A percentile compares a stretch with the other conserved stretches of the same genome.
phyloP scores from a whole-genome alignment of 1,140 invertebrate genomes.

The Rhysida immarginata region DNA sequence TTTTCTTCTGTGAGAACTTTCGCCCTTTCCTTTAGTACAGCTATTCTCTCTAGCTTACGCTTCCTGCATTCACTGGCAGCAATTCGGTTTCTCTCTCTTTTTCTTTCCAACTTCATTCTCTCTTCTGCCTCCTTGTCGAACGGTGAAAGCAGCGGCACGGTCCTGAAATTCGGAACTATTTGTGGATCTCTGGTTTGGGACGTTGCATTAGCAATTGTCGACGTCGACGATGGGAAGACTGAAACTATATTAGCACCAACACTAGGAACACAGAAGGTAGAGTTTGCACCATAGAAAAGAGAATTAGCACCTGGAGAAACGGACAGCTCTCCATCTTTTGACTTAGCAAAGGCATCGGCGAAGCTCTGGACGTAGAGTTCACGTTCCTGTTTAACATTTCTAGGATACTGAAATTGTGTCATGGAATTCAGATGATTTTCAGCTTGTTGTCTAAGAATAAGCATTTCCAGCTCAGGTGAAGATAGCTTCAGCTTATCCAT shows the following conservation, averaged over 20 bases:
- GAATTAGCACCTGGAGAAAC: constrained; percentile 3
- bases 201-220: constrained; percentile 4
- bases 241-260: neutral
- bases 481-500: constrained; percentile 66
- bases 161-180: constrained; percentile 50
- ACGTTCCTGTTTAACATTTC: constrained; percentile 69
- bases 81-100: constrained; percentile 82
- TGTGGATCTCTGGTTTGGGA: constrained; percentile 65
- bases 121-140: constrained; percentile 95
- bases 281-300: neutral
- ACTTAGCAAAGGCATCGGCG: constrained; percentile 70
- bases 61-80: constrained; percentile 91
- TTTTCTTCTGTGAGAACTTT: constrained; percentile 83
- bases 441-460: constrained; percentile 55
- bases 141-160: constrained; percentile 51
- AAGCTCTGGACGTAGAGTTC: constrained; percentile 82
- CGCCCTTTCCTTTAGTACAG: constrained; percentile 84
- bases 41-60: constrained; percentile 86
- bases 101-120: constrained; percentile 85
- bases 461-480: constrained; percentile 71
- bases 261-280: constrained; percentile 1
- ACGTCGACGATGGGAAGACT: neutral
- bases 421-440: constrained; percentile 50
- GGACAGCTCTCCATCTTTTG: constrained; percentile 37
- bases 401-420: constrained; percentile 49